Evolutionary conservation across 1,140 invertebrate genomes (phyloP).

Genomic region (Aleiodes sp.): DNA sequence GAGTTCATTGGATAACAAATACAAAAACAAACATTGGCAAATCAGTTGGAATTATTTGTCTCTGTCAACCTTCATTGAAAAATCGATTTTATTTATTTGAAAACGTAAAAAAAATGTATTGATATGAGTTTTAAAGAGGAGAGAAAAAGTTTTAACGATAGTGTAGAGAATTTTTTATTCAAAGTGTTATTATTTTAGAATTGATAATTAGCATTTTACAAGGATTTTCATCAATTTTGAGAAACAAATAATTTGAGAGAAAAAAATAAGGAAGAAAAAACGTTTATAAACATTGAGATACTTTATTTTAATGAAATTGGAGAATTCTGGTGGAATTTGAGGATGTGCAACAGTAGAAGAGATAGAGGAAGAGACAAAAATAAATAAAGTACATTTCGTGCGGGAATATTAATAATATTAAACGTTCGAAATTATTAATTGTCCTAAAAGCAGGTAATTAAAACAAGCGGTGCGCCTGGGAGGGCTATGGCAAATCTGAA

Average conservation of each 20-base stretch:
- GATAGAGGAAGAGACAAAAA: slow-evolving; percentile 36
- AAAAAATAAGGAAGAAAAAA: too few relatives aligned
- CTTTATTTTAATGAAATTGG: too few relatives aligned
- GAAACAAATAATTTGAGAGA: too few relatives aligned
- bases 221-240: too few relatives aligned
- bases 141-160: neutral
- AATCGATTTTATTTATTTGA: slow-evolving; percentile 3
- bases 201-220: neutral
- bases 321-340: too few relatives aligned
- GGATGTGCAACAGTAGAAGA: slow-evolving; percentile 38
- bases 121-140: neutral
- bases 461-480: slow-evolving; percentile 62
- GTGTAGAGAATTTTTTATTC: neutral
- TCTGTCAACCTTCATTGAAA: slow-evolving; percentile 18
- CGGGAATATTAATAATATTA: neutral
- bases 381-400: slow-evolving; percentile 1
- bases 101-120: slow-evolving; percentile 3
- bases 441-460: slow-evolving; percentile 46
- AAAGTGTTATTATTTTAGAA: neutral
- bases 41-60: slow-evolving; percentile 6
- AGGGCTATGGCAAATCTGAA: slow-evolving; percentile 85
- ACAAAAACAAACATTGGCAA: neutral
- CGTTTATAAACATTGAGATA: too few relatives aligned
- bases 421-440: slow-evolving; percentile 29
- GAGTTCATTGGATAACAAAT: slow-evolving; percentile 5